Evolutionary conservation across 1,140 invertebrate species (phyloP).

Genomic region (Scaptomyza hsui): DNA sequence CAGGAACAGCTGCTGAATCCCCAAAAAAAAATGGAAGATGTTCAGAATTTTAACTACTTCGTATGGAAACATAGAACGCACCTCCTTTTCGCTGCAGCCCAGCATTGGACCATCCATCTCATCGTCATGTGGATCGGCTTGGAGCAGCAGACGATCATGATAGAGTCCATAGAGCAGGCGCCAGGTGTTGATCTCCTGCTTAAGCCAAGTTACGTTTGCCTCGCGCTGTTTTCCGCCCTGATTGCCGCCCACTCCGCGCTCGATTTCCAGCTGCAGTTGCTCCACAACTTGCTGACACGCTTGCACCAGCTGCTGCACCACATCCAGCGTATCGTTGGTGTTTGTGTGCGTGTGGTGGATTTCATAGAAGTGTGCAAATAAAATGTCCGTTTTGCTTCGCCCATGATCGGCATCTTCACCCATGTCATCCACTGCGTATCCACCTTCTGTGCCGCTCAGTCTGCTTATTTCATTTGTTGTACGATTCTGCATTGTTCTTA

Average conservation of each 20-base stretch:
- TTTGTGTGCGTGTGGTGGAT: constrained; percentile 85
- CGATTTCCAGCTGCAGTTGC: constrained; percentile 74
- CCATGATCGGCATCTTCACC: constrained; percentile 55
- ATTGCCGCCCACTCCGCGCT: constrained; percentile 38
- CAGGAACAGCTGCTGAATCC: constrained; percentile 80
- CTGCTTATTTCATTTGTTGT: constrained; percentile 8
- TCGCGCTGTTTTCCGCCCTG: constrained; percentile 58
- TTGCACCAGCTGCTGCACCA: constrained; percentile 86
- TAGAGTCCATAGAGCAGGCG: constrained; percentile 91
- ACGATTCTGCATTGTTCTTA: constrained; percentile 16
- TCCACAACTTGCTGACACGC: constrained; percentile 84
- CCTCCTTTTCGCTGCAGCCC: constrained; percentile 87
- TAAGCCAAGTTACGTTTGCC: constrained; percentile 85
- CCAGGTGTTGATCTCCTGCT: constrained; percentile 95
- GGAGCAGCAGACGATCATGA: constrained; percentile 88
- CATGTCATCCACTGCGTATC: constrained; percentile 28
- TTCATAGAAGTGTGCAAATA: constrained; percentile 87
- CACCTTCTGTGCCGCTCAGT: constrained; percentile 17
- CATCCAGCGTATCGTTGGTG: constrained; percentile 86
- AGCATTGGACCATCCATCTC: constrained; percentile 85
- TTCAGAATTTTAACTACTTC: background rate
- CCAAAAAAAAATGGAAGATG: background rate
- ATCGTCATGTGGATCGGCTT: constrained; percentile 84
- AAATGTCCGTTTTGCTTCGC: constrained; percentile 83
- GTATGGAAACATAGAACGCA: constrained; percentile 76